Evolutionary conservation across 2,888 invertebrate genomes (phyloP), one percentile per base, ranked within the genome.

Genomic region (Drosophila mayaguana): DNA sequence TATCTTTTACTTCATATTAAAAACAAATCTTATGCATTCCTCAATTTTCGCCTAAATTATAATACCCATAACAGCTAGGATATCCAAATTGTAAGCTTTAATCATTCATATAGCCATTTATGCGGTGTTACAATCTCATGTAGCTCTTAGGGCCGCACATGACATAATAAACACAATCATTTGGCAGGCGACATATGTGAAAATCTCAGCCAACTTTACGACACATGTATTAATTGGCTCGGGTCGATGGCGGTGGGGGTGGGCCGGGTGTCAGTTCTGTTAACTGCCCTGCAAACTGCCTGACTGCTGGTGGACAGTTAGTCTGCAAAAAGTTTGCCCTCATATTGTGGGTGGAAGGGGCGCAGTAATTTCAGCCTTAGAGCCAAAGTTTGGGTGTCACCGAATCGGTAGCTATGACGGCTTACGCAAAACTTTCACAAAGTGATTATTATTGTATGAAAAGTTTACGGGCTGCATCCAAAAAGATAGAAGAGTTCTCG

Each of bases 381-480:
- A 63, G 25, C 43, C 40, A 75, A 81, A 81, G 75, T 80, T 81
- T 81, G 40, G 64, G 81, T 81, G 87, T 89, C 89, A 79, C 86
- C 72, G 82, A 70, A 87, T 87, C 71, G 84, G 80, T 87, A 75
- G 84, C 89, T 81, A 81, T 81, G 84, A 81, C 76, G 84, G 89
- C 80, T 89, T 85, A 83, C 62, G 65, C 65, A 74, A 73, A 84
- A 84, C 84, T 89, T 85, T 87, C 40, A 81, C 87, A 87, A 85
- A 85, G 84, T 85, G 84, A 85, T 85, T 85, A 85, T 85, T 85
- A 89, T 85, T 85, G 84, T 89, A 89, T 77, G 84, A 70, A 89
- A 85, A 85, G 74, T 85, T 85, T 75, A 69, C 74, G 64, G 77
- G 70, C 59, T 68, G 83, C 64, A 62, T 72, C 51, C 64, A 67